Evolutionary conservation across 2,888 invertebrate genomes (phyloP).

Genomic region (Scotopteryx bipunctaria): DNA sequence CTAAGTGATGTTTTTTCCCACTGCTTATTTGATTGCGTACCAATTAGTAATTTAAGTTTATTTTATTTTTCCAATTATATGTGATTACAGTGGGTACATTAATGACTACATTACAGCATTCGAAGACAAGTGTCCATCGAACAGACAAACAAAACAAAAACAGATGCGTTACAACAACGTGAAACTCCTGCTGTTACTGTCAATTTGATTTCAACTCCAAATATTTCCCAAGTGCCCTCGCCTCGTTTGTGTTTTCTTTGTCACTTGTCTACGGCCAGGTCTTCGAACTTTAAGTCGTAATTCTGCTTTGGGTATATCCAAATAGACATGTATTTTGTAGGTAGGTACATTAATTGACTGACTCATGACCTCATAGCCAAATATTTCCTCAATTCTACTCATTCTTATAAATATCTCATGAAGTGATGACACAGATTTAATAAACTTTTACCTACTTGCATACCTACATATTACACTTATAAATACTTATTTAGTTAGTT

Average conservation of each 20-base stretch:
- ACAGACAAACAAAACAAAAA: not conserved
- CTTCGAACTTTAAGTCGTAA: conserved; percentile 25
- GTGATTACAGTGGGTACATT: conserved; percentile 37
- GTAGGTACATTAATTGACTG: conserved; percentile 30
- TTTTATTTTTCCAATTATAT: conserved; percentile 39
- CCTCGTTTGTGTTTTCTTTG: not conserved
- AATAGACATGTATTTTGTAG: conserved; percentile 28
- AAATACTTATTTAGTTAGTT: too few species aligned
- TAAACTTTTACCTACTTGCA: too few species aligned
- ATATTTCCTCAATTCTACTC: conserved; percentile 27
- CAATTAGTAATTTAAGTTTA: conserved; percentile 32
- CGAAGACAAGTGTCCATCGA: conserved; percentile 12
- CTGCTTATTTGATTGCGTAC: conserved; percentile 20
- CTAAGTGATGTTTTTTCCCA: conserved; percentile 14
- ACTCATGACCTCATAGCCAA: conserved; percentile 30
- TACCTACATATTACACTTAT: too few species aligned
- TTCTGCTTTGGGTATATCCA: conserved; percentile 35
- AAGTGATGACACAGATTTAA: conserved; percentile 7
- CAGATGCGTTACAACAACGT: not conserved
- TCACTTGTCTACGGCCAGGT: conserved; percentile 15
- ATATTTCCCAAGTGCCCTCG: not conserved
- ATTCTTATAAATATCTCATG: conserved; percentile 16
- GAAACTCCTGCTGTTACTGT: not conserved
- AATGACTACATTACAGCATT: conserved; percentile 27
- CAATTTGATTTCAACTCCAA: too few species aligned